A percentile compares a stretch with the other conserved stretches of the same genome.
Evolutionary conservation across 2,797 vertebrate species (phyloP).

Genomic region (Acropternis orthonyx): DNA sequence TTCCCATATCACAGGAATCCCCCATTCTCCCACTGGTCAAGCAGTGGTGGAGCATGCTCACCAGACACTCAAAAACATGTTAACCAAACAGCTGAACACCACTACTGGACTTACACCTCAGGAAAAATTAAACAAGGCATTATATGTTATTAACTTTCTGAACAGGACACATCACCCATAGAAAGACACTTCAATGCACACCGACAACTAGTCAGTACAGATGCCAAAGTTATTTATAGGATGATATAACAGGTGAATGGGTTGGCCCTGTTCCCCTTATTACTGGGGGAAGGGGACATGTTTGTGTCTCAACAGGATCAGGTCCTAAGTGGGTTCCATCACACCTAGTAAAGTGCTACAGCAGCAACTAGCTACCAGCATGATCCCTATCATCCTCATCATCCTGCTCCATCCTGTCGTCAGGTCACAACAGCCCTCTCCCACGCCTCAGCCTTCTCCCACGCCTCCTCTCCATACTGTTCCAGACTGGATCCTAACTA

Average conservation of each 20-base stretch:
- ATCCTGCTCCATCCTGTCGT: background rate
- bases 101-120: background rate
- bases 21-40: background rate
- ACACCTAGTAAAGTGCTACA: background rate
- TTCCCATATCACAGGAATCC: no score
- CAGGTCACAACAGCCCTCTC: background rate
- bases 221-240: background rate
- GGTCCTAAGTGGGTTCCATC: background rate
- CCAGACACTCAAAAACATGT: background rate
- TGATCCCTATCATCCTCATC: background rate
- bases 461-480: no score
- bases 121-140: background rate
- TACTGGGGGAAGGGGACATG: background rate
- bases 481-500: background rate
- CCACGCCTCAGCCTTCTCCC: background rate
- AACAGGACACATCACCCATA: no score
- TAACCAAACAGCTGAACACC: background rate
- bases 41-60: background rate
- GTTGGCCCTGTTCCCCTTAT: background rate
- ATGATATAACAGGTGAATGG: background rate
- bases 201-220: background rate
- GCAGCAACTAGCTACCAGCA: background rate
- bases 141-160: background rate
- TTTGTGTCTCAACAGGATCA: background rate
- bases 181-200: background rate